A percentile compares a stretch with the other conserved stretches of the same genome.
These are phyloP conservation scores for Hydrolagus colliei DNA, from an alignment of 2,797 vertebrate genomes.

Conservation along the genomic window DNA sequence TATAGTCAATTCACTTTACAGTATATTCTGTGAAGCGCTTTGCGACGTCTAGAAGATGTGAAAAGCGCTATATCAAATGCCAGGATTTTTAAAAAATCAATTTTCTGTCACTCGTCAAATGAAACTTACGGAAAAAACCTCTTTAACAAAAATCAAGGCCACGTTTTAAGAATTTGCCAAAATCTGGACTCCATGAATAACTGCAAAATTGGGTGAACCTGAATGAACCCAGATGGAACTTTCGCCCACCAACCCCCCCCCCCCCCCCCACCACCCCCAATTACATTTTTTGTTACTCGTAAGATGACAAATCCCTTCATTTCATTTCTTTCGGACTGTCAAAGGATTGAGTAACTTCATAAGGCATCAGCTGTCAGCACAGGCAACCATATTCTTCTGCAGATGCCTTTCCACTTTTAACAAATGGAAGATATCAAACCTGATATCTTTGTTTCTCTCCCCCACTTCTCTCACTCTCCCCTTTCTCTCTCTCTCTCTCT, in stretches of 20 bases:
- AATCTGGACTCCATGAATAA: background rate
- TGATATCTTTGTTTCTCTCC: background rate
- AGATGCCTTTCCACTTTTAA: background rate
- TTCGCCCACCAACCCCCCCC: too few species aligned
- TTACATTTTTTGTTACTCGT: too few species aligned
- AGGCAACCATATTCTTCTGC: background rate
- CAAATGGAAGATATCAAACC: background rate
- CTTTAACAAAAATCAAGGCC: background rate
- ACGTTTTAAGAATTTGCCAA: too few species aligned
- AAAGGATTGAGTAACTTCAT: background rate
- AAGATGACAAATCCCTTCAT: too few species aligned
- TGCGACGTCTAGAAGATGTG: too few species aligned
- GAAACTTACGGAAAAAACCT: background rate
- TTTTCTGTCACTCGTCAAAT: conserved; percentile 18
- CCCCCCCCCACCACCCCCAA: background rate
- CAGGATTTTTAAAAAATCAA: background rate
- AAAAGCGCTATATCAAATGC: too few species aligned
- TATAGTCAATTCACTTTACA: too few species aligned
- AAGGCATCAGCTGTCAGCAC: background rate
- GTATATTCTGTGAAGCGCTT: too few species aligned
- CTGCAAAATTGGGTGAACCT: background rate
- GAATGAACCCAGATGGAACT: background rate
- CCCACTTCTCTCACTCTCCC: background rate
- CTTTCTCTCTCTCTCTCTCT: too few species aligned
- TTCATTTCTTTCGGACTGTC: too few species aligned